Conservation (phyloP, 2,888 invertebrate genomes). For the Mythimna loreyi region DNA sequence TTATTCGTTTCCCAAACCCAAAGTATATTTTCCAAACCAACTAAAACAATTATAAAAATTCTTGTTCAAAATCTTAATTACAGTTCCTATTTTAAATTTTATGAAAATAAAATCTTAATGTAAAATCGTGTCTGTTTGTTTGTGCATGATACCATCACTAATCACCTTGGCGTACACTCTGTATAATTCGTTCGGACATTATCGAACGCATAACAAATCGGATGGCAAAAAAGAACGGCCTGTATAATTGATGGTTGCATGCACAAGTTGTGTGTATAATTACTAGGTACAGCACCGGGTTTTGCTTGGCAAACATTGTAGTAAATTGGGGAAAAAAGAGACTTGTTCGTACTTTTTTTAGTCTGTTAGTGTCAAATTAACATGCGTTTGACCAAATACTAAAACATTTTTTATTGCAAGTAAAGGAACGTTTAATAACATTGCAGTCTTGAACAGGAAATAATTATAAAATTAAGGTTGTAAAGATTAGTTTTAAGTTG, state of each 20-base stretch:
- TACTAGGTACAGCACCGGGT: constrained; percentile 39
- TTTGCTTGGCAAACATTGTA: constrained; percentile 37
- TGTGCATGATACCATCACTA: constrained; percentile 50
- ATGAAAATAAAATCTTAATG: constrained; percentile 20
- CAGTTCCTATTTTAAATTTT: constrained; percentile 9
- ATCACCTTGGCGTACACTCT: constrained; percentile 31
- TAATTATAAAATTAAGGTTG: too few relatives aligned
- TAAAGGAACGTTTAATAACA: not conserved
- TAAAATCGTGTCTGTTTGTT: constrained; percentile 38
- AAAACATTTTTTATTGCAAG: not conserved
- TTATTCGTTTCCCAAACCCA: not conserved
- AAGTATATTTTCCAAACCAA: constrained; percentile 9
- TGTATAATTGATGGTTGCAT: constrained; percentile 58
- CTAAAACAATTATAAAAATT: not conserved
- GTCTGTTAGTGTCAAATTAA: not conserved
- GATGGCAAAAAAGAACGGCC: constrained; percentile 47
- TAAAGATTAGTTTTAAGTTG: not conserved
- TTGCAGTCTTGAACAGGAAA: not conserved
- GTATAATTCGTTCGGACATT: constrained; percentile 54
- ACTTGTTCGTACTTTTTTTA: constrained; percentile 5
- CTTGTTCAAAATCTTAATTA: constrained; percentile 26
- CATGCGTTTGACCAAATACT: not conserved
- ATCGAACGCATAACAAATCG: constrained; percentile 65
- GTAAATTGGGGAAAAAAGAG: not conserved
- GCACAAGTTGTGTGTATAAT: constrained; percentile 51